Evolutionary conservation across 2,888 invertebrate species (phyloP), one percentile per base, ranked within the genome.

Genomic region (Zaprionus lineosus): DNA sequence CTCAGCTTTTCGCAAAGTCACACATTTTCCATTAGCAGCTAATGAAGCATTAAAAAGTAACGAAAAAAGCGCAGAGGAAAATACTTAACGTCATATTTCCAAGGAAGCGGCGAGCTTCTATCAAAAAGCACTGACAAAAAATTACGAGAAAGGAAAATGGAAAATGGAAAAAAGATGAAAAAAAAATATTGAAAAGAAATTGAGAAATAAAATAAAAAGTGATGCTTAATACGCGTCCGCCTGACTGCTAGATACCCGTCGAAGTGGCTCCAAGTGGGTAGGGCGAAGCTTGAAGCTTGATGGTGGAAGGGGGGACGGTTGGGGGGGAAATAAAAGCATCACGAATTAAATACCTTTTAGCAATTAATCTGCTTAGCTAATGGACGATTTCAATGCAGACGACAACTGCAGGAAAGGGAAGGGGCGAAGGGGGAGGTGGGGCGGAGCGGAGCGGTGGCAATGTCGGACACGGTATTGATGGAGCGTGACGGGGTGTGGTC

Each of bases 281-380:
- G n/a, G n/a, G n/a, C n/a, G n/a, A n/a, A n/a, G n/a, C n/a, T n/a
- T n/a, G n/a, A n/a, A n/a, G n/a, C n/a, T n/a, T n/a, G n/a, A n/a
- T n/a, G n/a, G n/a, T n/a, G n/a, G n/a, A n/a, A n/a, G n/a, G n/a
- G n/a, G n/a, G n/a, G 4, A 24, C 8, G 1, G 24, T 3, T 6
- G 24, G n/a, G 24, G n/a, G 53, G 65, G 74, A 84, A 82, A 82
- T 82, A 79, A 82, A 84, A 84, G 74, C 75, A 67, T 72, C 77
- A 70, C 76, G 87, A 87, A 86, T 86, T 86, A 87, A 87, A 87
- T 87, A 87, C 87, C 87, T 87, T 87, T 87, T 86, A 87, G 85
- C 86, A 87, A 87, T 87, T 87, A 87, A 87, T 87, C 87, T 86
- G 87, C 87, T 87, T 87, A 86, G 85, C 85, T 86, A 87, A 87